Evolutionary conservation across 53 echinoderm and acorn worm genomes (phyloP).

Genomic region (Echinometra lucunter): DNA sequence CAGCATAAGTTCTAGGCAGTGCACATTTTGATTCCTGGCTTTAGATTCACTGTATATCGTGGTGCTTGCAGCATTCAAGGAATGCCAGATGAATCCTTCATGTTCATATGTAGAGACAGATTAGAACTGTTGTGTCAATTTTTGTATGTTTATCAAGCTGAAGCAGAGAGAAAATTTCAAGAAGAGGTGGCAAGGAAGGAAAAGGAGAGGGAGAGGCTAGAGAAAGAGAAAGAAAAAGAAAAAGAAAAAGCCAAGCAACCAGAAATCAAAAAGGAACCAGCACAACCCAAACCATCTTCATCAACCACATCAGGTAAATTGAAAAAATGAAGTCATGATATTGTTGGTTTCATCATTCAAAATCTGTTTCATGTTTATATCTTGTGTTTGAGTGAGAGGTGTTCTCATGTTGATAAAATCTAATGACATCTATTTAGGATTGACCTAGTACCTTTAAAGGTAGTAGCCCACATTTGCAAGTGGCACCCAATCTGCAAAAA

Average conservation of each 20-base stretch:
- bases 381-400: neutral
- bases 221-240: slow-evolving; percentile 54
- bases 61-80: too few species aligned
- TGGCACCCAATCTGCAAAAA: too few species aligned
- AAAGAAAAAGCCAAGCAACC: slow-evolving; percentile 29
- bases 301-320: slow-evolving; percentile 2
- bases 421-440: too few species aligned
- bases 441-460: too few species aligned
- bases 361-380: neutral
- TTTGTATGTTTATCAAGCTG: slow-evolving; percentile 62
- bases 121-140: neutral
- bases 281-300: neutral
- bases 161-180: slow-evolving; percentile 74
- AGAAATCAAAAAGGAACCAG: neutral
- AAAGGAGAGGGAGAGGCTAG: slow-evolving; percentile 67
- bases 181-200: slow-evolving; percentile 75
- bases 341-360: neutral
- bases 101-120: neutral
- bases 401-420: too few species aligned
- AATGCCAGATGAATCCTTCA: too few species aligned
- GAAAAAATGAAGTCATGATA: too few species aligned
- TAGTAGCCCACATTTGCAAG: too few species aligned
- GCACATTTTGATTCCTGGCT: too few species aligned
- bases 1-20: too few species aligned
- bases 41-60: too few species aligned